Percentiles rank a stretch among this genome's conserved stretches.
Evolutionary conservation across 2,888 invertebrate species (phyloP).

Genomic region (Acleris cristana): DNA sequence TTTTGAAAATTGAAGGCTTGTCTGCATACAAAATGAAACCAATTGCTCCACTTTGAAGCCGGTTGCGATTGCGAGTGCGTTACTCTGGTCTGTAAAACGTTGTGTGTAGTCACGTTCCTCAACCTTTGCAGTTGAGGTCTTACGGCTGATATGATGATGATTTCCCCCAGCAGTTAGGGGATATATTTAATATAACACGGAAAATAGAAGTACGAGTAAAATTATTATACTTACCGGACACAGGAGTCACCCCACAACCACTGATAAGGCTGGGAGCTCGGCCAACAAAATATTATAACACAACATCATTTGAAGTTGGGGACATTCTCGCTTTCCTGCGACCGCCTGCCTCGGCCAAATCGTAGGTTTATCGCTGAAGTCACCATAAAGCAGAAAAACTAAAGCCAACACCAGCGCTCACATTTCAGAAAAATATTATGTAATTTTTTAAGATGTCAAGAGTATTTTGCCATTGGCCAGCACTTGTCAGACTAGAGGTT

Average conservation of each 20-base stretch:
- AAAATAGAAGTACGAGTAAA: too few relatives aligned
- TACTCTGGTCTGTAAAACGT: too few relatives aligned
- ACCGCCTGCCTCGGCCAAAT: neutral
- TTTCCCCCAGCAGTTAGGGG: too few relatives aligned
- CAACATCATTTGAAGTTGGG: neutral
- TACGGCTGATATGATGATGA: too few relatives aligned
- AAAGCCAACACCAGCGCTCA: neutral
- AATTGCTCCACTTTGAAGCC: too few relatives aligned
- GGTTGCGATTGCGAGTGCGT: too few relatives aligned
- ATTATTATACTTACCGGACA: too few relatives aligned
- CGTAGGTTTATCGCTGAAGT: neutral
- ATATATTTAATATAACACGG: too few relatives aligned
- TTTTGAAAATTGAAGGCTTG: too few relatives aligned
- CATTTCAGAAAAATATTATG: constrained; percentile 5
- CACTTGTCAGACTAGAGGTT: neutral
- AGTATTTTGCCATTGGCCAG: neutral
- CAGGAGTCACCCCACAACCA: neutral
- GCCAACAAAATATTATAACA: neutral
- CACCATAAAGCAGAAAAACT: neutral
- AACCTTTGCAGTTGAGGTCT: too few relatives aligned
- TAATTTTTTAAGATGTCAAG: neutral
- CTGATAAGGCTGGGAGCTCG: neutral
- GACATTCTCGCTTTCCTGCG: neutral
- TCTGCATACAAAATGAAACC: too few relatives aligned
- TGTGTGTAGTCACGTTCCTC: too few relatives aligned